phyloP scores from a whole-genome alignment of 2,888 invertebrate genomes.

The Heteromyza rotundicornis region DNA sequence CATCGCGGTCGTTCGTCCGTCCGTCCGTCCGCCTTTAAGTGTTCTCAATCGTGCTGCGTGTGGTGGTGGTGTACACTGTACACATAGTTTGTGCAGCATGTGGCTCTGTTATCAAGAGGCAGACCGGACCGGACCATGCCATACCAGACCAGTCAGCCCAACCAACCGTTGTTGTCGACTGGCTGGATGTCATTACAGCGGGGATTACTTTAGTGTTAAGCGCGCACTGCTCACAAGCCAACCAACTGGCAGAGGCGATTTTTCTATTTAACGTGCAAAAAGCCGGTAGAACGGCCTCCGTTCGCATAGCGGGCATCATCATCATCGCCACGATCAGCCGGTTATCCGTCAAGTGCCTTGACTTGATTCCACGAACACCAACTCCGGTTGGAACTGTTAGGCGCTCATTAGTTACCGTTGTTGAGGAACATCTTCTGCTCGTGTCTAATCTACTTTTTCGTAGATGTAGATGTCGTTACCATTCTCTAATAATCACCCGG shows the following conservation, averaged over 20 bases:
- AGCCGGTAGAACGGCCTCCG: slow-evolving; percentile 20
- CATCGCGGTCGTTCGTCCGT: slow-evolving; percentile 24
- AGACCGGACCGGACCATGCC: not conserved
- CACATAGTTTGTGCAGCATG: not conserved
- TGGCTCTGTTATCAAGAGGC: not conserved
- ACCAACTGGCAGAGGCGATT: not conserved
- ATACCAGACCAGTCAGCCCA: not conserved
- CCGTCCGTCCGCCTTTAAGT: not conserved
- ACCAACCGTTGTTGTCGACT: not conserved
- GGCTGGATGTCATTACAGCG: slow-evolving; percentile 14
- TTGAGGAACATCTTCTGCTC: slow-evolving; percentile 10
- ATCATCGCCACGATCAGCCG: not conserved
- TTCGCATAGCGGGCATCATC: not conserved
- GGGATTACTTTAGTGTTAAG: not conserved
- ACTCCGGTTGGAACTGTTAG: not conserved
- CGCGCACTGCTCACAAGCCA: not conserved
- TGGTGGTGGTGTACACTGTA: not conserved
- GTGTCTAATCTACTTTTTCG: not conserved
- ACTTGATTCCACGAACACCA: not conserved
- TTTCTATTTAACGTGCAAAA: slow-evolving; percentile 11
- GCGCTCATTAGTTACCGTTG: slow-evolving; percentile 23
- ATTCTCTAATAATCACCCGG: not conserved
- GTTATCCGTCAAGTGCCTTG: not conserved
- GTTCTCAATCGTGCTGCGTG: not conserved
- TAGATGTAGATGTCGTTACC: not conserved